Percentiles rank a stretch among this genome's conserved stretches.
These are phyloP conservation scores for Sesamia inferens DNA, from an alignment of 2,888 invertebrate species.

Conservation along the genomic window DNA sequence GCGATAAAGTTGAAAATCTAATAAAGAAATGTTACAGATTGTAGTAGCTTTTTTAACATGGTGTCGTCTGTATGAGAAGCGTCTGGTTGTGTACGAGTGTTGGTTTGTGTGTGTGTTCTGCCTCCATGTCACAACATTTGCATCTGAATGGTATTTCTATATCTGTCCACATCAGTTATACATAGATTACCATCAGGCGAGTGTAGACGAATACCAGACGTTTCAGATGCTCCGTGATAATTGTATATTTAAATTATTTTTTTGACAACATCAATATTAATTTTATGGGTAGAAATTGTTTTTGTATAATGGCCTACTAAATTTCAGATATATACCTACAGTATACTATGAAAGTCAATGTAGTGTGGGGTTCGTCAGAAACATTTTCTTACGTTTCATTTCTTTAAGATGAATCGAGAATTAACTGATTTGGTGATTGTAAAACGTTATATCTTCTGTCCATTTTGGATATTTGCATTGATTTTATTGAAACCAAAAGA, in stretches of 20 bases:
- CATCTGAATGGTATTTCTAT: slow-evolving; percentile 24
- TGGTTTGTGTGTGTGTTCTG: background rate
- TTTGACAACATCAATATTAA: background rate
- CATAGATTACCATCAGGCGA: slow-evolving; percentile 15
- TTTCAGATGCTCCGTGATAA: background rate
- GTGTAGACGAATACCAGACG: slow-evolving; percentile 2
- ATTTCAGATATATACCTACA: background rate
- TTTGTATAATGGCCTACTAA: background rate
- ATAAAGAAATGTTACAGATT: too few relatives aligned
- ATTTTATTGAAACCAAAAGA: background rate
- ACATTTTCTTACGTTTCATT: too few relatives aligned
- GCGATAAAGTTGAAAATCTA: too few relatives aligned
- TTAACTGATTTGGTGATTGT: background rate
- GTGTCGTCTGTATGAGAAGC: too few relatives aligned
- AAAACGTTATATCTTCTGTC: background rate
- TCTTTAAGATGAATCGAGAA: too few relatives aligned
- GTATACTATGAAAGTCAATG: too few relatives aligned
- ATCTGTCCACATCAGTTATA: slow-evolving; percentile 11
- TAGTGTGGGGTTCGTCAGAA: too few relatives aligned
- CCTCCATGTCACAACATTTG: slow-evolving; percentile 1
- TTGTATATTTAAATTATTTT: background rate
- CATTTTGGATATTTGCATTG: background rate
- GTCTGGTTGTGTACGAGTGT: background rate
- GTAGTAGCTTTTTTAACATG: too few relatives aligned
- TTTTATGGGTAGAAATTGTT: background rate